phyloP scores from a whole-genome alignment of 1,140 invertebrate species.

The Portunus trituberculatus region DNA sequence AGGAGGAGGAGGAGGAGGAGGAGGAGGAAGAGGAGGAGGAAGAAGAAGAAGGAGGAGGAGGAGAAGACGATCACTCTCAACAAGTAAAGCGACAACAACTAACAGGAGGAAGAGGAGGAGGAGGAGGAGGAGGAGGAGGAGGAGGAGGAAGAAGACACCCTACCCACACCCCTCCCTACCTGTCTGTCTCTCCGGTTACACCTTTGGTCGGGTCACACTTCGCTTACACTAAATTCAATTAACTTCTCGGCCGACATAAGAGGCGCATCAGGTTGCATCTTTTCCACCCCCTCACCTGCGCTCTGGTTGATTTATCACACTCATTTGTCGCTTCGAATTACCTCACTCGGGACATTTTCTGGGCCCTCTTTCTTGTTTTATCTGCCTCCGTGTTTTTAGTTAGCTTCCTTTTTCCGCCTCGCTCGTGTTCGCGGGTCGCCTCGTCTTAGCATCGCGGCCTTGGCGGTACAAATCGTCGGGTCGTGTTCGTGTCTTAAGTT shows the following conservation, averaged over 20 bases:
- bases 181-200: not conserved
- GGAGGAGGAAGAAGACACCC: not conserved
- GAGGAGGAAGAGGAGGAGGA: too few species aligned
- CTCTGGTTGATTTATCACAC: not conserved
- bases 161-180: not conserved
- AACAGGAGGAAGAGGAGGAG: not conserved
- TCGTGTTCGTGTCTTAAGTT: not conserved
- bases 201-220: not conserved
- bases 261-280: not conserved
- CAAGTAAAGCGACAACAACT: not conserved
- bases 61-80: not conserved
- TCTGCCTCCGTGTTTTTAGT: not conserved
- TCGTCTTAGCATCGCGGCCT: not conserved
- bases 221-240: slow-evolving; percentile 2
- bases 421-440: not conserved
- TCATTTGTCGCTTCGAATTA: not conserved
- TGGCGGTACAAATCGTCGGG: not conserved
- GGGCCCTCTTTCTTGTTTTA: not conserved
- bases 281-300: not conserved
- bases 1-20: too few species aligned
- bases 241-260: slow-evolving; percentile 5
- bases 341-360: not conserved
- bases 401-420: not conserved
- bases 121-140: not conserved
- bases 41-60: not conserved